Percentiles rank a stretch among this genome's conserved stretches.
These are phyloP conservation scores for Poeciliopsis presidionis DNA, from an alignment of 2,797 vertebrate genomes.

Conservation along the genomic window DNA sequence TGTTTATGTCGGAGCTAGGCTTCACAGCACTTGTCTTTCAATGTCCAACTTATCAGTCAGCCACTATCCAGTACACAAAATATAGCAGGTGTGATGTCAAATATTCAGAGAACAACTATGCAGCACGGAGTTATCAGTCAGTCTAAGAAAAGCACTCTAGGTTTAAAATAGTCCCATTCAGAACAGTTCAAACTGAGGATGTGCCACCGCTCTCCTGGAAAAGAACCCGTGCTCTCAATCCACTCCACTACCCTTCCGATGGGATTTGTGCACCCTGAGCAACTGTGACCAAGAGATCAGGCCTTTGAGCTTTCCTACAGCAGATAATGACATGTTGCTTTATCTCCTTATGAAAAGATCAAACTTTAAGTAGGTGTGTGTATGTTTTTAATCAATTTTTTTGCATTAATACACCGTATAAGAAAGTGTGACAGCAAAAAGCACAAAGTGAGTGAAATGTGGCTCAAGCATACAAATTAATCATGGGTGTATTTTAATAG, in stretches of 20 bases:
- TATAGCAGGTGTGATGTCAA: conserved; percentile 1
- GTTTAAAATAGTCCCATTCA: conserved; percentile 68
- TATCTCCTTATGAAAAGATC: conserved; percentile 23
- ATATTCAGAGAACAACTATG: conserved; percentile 22
- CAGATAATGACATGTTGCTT: conserved; percentile 60
- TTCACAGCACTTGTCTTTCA: conserved; percentile 4
- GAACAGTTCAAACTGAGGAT: conserved; percentile 47
- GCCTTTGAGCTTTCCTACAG: conserved; percentile 47
- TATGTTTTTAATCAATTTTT: background rate
- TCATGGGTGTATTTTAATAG: background rate
- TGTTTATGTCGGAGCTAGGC: background rate
- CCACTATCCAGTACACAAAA: background rate
- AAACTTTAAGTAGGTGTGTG: background rate
- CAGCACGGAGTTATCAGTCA: conserved; percentile 44
- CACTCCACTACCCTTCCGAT: conserved; percentile 31
- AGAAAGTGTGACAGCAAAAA: background rate
- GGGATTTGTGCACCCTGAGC: conserved; percentile 53
- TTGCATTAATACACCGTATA: background rate
- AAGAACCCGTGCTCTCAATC: conserved; percentile 51
- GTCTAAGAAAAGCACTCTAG: conserved; percentile 36
- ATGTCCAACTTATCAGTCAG: background rate
- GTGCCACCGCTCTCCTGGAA: conserved; percentile 50
- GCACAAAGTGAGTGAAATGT: background rate
- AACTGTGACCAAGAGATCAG: conserved; percentile 56
- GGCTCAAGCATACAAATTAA: background rate